Base-by-base conservation (phyloP, 2,797 vertebrate species). In the Epinephelus coioides region DNA sequence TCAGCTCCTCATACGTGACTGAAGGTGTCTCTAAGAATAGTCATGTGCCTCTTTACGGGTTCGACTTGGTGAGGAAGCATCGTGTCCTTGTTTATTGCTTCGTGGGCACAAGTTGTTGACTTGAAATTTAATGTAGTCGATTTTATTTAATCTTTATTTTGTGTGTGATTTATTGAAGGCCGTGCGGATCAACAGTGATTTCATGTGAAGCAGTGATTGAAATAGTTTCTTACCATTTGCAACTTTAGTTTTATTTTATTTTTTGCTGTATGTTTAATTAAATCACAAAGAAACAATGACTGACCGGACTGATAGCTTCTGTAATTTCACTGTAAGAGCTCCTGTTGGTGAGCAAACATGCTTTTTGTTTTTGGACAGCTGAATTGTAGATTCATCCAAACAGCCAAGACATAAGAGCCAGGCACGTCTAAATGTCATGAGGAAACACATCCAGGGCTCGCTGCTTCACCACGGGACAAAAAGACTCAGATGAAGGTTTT, bases 111-210 rank as follows among this genome's bases (percentile, higher is more conserved):
- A 3, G 23, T 46, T 19, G 64, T n/a, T 69, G 23, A 21, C 38
- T 62, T 43, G 2, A 47, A n/a, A 18, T 6, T 34, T 34, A 8
- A 34, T 34, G 7, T 34, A 18, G 55, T 43, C 1, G 1, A 12
- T 53, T 82, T 76, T 47, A 68, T 62, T 56, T 47, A 1, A 46
- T 67, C 25, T 55, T 67, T 14, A 11, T 23, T 6, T 50, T 71
- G 13, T 50, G 8, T 49, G 12, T 56, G 56, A 27, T 65, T 38
- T 27, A 34, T 46, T 14, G 11, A 25, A 10, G 10, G 30, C 12
- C 38, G 7, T 46, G 7, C 40, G 8, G 18, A 50, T 21, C 7
- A 51, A 19, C 19, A 27, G 25, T 30, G 10, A 75, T 19, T n/a
- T 57, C 11, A 51, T 4, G 43, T 54, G 1, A 49, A 25, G 49